phyloP scores from a whole-genome alignment of 2,888 invertebrate species.

The Embidobia sp. region DNA sequence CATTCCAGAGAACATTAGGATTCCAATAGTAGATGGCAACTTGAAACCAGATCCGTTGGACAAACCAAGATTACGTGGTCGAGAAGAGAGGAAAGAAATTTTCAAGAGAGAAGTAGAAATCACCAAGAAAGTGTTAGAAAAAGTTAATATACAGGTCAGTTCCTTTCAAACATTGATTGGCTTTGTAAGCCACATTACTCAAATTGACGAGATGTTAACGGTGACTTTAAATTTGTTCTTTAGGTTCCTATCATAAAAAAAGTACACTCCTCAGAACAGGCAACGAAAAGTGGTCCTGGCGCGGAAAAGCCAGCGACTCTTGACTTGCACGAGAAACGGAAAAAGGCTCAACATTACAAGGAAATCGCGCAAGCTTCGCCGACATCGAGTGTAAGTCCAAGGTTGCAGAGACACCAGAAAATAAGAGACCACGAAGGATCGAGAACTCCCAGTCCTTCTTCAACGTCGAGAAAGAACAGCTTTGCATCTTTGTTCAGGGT shows the following conservation, averaged over 20 bases:
- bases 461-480: slow-evolving; percentile 89
- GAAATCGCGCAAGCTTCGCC: slow-evolving; percentile 74
- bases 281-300: slow-evolving; percentile 77
- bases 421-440: slow-evolving; percentile 79
- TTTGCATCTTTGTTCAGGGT: slow-evolving; percentile 91
- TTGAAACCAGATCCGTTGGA: slow-evolving; percentile 90
- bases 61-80: slow-evolving; percentile 80
- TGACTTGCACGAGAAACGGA: slow-evolving; percentile 82
- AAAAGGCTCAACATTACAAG: slow-evolving; percentile 75
- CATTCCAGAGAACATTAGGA: slow-evolving; percentile 85
- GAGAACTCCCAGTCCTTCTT: slow-evolving; percentile 87
- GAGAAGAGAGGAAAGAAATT: slow-evolving; percentile 80
- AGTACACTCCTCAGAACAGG: slow-evolving; percentile 70
- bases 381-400: slow-evolving; percentile 75
- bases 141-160: slow-evolving; percentile 80
- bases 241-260: slow-evolving; percentile 76
- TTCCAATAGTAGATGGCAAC: slow-evolving; percentile 82
- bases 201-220: no score
- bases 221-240: background rate
- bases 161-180: no score
- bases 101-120: slow-evolving; percentile 80
- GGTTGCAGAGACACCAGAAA: slow-evolving; percentile 79
- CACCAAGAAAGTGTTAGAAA: slow-evolving; percentile 79
- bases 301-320: slow-evolving; percentile 84
- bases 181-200: no score